These are phyloP conservation scores for Abramis brama DNA, from an alignment of 2,113 vertebrate species.

Conservation along the genomic window DNA sequence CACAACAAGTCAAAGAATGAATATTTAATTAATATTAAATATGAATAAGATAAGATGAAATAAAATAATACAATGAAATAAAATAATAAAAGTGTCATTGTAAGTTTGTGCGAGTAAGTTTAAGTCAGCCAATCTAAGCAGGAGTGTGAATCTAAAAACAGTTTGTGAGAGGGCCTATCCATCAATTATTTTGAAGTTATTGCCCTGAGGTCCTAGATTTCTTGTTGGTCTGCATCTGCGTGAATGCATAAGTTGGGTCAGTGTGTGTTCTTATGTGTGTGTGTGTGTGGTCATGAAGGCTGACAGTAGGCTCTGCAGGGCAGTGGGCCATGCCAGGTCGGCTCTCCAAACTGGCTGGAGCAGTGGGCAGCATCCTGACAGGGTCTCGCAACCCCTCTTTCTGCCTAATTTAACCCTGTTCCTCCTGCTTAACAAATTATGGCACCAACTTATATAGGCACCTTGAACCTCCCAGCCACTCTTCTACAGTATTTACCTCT, in stretches of 20 bases:
- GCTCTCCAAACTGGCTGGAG: constrained; percentile 64
- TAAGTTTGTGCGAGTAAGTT: neutral
- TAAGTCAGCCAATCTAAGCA: neutral
- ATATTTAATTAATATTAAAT: no score
- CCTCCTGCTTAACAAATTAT: constrained; percentile 59
- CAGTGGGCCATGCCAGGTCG: constrained; percentile 73
- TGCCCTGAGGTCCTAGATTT: constrained; percentile 17
- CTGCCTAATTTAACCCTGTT: constrained; percentile 81
- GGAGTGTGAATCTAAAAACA: constrained; percentile 5
- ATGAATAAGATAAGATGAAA: no score
- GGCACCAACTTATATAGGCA: constrained; percentile 57
- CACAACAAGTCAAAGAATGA: no score
- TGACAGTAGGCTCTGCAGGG: constrained; percentile 77
- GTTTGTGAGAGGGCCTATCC: neutral
- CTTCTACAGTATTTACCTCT: constrained; percentile 17
- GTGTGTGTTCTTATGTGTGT: constrained; percentile 48
- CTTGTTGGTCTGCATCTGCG: constrained; percentile 48
- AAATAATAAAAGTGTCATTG: neutral
- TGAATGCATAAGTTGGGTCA: constrained; percentile 14
- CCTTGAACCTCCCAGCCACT: constrained; percentile 46
- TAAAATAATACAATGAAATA: no score
- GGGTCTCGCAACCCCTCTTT: constrained; percentile 71
- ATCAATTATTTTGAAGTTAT: constrained; percentile 17
- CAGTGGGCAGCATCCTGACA: constrained; percentile 72
- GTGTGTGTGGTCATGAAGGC: constrained; percentile 71